phyloP scores from a whole-genome alignment of 2,113 vertebrate species.

The Clarias batrachus region DNA sequence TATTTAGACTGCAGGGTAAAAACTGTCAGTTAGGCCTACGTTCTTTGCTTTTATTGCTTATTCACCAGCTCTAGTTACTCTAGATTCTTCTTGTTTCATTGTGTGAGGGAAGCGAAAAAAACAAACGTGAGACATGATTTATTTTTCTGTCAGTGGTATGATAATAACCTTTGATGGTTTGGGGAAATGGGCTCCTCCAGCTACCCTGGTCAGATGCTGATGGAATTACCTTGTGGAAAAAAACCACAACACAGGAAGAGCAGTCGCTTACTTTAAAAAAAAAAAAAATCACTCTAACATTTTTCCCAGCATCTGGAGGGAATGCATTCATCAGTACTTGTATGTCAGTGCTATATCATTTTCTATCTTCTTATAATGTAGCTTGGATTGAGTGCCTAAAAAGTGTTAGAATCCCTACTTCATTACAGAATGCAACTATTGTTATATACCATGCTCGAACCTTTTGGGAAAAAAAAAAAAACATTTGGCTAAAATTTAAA shows the following conservation, averaged over 20 bases:
- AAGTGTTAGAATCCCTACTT: neutral
- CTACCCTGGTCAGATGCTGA: constrained; percentile 37
- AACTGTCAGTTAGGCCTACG: constrained; percentile 25
- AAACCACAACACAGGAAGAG: constrained; percentile 5
- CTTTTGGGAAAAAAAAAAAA: neutral
- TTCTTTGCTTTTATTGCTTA: constrained; percentile 36
- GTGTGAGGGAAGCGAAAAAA: neutral
- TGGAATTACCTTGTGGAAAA: constrained; percentile 21
- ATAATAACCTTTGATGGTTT: constrained; percentile 55
- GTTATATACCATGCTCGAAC: neutral
- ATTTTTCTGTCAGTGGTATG: constrained; percentile 45
- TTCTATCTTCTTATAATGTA: neutral
- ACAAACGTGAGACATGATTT: constrained; percentile 43
- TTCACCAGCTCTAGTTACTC: constrained; percentile 27
- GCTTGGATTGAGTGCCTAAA: neutral
- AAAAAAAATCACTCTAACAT: neutral
- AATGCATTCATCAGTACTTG: neutral
- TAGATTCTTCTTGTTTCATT: constrained; percentile 32
- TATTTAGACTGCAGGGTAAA: constrained; percentile 58
- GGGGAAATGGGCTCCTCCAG: constrained; percentile 40
- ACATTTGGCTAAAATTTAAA: neutral
- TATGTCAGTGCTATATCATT: neutral
- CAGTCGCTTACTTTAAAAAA: neutral
- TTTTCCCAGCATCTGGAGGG: neutral
- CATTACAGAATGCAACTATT: neutral